Evolutionary conservation across 2,113 vertebrate genomes (phyloP).

Genomic region (Oryzias woworae): DNA sequence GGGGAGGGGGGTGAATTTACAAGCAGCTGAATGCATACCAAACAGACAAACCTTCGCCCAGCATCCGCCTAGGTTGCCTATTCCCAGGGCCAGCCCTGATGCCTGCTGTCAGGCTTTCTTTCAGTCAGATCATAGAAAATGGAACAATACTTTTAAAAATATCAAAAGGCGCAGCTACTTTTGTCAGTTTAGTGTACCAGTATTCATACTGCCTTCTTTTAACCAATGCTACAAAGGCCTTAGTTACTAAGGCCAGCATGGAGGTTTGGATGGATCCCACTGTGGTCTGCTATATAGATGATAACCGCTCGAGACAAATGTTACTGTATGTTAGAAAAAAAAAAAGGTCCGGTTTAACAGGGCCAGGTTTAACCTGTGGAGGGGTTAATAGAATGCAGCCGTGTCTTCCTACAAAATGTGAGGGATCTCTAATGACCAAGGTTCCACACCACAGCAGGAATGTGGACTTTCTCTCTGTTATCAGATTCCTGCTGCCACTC

Average conservation of each 20-base stretch:
- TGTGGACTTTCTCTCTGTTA: too few relatives aligned
- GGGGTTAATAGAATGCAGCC: too few relatives aligned
- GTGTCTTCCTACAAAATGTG: too few relatives aligned
- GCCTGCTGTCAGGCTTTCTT: constrained; percentile 10
- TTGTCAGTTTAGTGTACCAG: not conserved
- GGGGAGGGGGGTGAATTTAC: too few relatives aligned
- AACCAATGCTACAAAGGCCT: constrained; percentile 19
- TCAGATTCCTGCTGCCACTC: too few relatives aligned
- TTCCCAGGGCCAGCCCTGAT: not conserved
- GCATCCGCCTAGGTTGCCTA: too few relatives aligned
- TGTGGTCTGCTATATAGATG: constrained; percentile 2
- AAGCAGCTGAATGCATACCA: too few relatives aligned
- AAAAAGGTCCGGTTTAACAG: not conserved
- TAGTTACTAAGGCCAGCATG: not conserved
- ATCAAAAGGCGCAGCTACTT: not conserved
- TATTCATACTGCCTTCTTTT: constrained; percentile 16
- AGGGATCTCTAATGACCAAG: too few relatives aligned
- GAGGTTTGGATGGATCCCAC: not conserved
- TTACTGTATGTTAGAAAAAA: not conserved
- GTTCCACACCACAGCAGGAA: too few relatives aligned
- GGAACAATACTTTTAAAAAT: not conserved
- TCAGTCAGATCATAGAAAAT: constrained; percentile 26
- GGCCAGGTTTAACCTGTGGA: too few relatives aligned
- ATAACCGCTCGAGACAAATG: not conserved
- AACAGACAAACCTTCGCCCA: too few relatives aligned